Conservation (phyloP, 2,888 invertebrate genomes). For the Spilarctia lutea region DNA sequence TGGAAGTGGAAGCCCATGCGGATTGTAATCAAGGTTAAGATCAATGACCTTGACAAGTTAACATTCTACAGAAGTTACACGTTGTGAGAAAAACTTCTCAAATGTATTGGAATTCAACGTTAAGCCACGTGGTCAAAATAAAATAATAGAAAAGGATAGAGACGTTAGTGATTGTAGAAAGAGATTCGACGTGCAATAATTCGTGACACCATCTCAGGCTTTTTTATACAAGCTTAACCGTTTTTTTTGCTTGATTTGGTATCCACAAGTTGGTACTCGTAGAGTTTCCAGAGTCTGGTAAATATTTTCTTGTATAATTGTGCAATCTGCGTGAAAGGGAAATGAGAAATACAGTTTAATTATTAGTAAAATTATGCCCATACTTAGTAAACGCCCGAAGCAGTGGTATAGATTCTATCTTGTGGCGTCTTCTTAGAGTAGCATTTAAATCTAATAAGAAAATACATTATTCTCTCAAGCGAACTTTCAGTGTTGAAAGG, state of each 20-base stretch:
- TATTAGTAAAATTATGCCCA: background rate
- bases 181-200: background rate
- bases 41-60: no score
- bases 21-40: background rate
- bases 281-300: background rate
- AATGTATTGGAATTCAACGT: no score
- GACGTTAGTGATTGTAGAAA: no score
- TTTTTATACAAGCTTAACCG: background rate
- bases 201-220: background rate
- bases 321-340: background rate
- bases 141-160: no score
- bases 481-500: conserved; percentile 7
- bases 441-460: conserved; percentile 7
- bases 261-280: background rate
- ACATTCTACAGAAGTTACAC: no score
- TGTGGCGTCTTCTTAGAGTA: background rate
- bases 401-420: conserved; percentile 1
- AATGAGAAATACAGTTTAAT: background rate
- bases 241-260: background rate
- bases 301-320: background rate
- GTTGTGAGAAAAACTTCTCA: no score
- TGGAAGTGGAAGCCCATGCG: no score
- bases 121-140: no score
- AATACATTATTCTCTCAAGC: conserved; percentile 3
- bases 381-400: background rate